These are phyloP conservation scores for Diarsia mendica DNA, from an alignment of 2,888 invertebrate genomes.

Conservation along the genomic window DNA sequence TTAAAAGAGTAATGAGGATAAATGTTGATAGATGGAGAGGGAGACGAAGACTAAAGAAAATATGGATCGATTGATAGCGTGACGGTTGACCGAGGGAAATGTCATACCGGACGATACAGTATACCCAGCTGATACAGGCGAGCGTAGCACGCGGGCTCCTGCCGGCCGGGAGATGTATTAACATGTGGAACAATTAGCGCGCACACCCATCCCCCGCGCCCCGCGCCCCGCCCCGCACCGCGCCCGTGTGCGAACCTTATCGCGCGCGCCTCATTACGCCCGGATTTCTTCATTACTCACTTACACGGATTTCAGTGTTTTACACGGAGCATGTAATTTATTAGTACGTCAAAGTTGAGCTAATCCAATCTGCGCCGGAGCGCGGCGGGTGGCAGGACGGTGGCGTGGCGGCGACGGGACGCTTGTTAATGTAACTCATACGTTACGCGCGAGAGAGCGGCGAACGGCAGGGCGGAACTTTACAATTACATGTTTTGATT, in stretches of 20 bases:
- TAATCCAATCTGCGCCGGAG: slow-evolving; percentile 23
- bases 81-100: too few species aligned
- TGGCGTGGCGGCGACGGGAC: neutral
- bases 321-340: slow-evolving; percentile 36
- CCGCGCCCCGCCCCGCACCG: neutral
- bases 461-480: neutral
- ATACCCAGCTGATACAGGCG: neutral
- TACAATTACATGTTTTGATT: slow-evolving; percentile 2
- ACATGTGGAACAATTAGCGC: slow-evolving; percentile 3
- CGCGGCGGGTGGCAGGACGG: neutral
- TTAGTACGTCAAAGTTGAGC: slow-evolving; percentile 40
- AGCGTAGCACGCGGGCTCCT: neutral
- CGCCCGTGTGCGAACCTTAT: too few species aligned
- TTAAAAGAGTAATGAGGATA: too few species aligned
- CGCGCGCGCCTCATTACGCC: slow-evolving; percentile 25
- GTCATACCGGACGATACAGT: neutral
- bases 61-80: too few species aligned
- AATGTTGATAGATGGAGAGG: too few species aligned
- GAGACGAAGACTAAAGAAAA: too few species aligned
- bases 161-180: neutral
- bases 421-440: neutral
- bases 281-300: slow-evolving; percentile 28
- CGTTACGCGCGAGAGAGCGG: too few species aligned
- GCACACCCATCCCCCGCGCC: neutral
- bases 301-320: slow-evolving; percentile 34